Percentiles rank a stretch among this genome's conserved stretches.
Conservation (phyloP, 2,888 invertebrate species). For the Mimas tiliae region DNA sequence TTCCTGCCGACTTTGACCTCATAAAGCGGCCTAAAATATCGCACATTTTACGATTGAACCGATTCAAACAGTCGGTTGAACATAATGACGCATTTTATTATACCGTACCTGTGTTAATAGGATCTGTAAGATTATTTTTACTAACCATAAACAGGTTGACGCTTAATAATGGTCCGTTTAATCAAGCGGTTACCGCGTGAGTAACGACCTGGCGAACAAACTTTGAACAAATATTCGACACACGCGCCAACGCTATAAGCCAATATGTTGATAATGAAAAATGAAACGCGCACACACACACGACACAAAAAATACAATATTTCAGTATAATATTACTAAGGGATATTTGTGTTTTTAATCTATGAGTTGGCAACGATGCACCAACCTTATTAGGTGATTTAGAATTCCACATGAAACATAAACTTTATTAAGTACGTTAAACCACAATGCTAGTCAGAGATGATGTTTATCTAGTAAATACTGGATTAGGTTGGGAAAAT, state of each 20-base stretch:
- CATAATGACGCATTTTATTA: conserved; percentile 40
- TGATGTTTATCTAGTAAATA: background rate
- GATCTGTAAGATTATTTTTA: conserved; percentile 46
- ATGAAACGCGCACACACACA: background rate
- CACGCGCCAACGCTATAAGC: background rate
- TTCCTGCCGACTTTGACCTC: conserved; percentile 30
- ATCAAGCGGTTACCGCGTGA: conserved; percentile 37
- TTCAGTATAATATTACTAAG: background rate
- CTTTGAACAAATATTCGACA: background rate
- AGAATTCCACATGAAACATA: background rate
- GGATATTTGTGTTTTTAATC: conserved; percentile 1
- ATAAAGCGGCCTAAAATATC: conserved; percentile 37
- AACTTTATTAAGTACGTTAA: background rate
- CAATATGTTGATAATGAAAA: background rate
- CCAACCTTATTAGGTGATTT: background rate
- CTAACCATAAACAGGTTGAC: conserved; percentile 41
- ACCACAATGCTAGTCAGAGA: background rate
- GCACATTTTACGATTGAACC: conserved; percentile 38
- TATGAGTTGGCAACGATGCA: background rate
- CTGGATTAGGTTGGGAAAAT: background rate
- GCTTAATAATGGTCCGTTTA: conserved; percentile 39
- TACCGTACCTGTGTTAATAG: conserved; percentile 41
- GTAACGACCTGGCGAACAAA: conserved; percentile 21
- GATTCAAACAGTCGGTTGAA: conserved; percentile 34
- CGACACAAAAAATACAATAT: background rate